These are phyloP conservation scores for Cyphomyrus discorhynchus DNA, from an alignment of 2,113 vertebrate genomes.

Conservation along the genomic window DNA sequence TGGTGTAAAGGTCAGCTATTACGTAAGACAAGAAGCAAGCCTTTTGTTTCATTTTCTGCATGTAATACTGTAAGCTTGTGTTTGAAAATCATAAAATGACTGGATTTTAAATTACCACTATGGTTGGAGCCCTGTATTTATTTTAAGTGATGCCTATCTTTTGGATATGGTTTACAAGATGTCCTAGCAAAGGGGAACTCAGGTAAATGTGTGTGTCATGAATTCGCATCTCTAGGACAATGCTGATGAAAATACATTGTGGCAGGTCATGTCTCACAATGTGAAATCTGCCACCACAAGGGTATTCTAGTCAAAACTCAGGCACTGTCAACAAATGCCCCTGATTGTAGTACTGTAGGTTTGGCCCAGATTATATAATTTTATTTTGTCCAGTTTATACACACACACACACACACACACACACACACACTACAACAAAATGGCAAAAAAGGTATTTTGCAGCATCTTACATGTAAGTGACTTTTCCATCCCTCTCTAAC, in stretches of 20 bases:
- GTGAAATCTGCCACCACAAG: background rate
- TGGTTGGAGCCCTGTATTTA: background rate
- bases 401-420: too few relatives aligned
- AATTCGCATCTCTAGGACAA: background rate
- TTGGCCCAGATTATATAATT: background rate
- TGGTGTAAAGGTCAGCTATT: slow-evolving; percentile 29
- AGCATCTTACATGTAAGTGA: background rate
- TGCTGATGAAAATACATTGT: background rate
- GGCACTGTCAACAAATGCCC: background rate
- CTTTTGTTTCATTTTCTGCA: background rate
- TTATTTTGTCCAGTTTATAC: background rate
- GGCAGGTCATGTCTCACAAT: background rate
- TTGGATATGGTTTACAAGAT: background rate
- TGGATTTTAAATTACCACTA: background rate
- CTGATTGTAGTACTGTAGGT: background rate
- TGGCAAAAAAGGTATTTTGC: background rate
- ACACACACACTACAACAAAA: background rate
- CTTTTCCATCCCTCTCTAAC: background rate
- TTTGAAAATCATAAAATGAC: background rate
- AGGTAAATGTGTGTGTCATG: background rate
- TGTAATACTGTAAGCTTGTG: background rate
- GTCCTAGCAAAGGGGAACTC: background rate
- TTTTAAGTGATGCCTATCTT: background rate
- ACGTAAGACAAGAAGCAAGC: slow-evolving; percentile 11
- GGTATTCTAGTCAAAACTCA: background rate